phyloP scores from a whole-genome alignment of 2,113 vertebrate genomes.

The Ceyx margarethae region DNA sequence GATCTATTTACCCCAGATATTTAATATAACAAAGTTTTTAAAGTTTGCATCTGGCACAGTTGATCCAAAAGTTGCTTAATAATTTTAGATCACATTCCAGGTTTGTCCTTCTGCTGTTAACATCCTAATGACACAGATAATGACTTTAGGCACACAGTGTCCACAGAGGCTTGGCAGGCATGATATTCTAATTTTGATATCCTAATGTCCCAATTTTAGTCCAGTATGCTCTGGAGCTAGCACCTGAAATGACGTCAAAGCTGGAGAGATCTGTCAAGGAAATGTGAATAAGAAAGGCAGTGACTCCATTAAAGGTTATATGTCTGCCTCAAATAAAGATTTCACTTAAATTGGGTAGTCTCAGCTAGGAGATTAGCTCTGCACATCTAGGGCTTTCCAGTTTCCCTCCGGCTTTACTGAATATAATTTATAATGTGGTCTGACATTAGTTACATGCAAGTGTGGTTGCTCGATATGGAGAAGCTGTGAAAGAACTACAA shows the following conservation, averaged over 20 bases:
- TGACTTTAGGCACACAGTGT: background rate
- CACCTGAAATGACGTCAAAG: background rate
- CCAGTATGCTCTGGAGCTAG: background rate
- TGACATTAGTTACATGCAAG: background rate
- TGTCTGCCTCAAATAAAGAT: background rate
- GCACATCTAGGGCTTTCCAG: background rate
- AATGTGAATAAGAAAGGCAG: background rate
- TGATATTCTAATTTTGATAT: background rate
- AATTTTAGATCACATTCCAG: background rate
- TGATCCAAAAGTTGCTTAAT: background rate
- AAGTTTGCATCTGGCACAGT: background rate
- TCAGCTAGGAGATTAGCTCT: background rate
- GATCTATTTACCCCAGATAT: background rate
- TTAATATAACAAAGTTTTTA: background rate
- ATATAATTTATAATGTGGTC: background rate
- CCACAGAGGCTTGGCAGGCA: background rate
- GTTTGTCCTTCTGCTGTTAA: accelerated
- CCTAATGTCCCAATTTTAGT: background rate
- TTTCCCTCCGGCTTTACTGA: background rate
- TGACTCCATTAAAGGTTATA: background rate
- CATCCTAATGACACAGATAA: background rate
- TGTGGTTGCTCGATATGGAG: background rate
- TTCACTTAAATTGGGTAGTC: background rate
- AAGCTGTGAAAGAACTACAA: background rate
- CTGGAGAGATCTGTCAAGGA: background rate